phyloP scores from a whole-genome alignment of 1,140 invertebrate species.

The Anoplolepis gracilipes region DNA sequence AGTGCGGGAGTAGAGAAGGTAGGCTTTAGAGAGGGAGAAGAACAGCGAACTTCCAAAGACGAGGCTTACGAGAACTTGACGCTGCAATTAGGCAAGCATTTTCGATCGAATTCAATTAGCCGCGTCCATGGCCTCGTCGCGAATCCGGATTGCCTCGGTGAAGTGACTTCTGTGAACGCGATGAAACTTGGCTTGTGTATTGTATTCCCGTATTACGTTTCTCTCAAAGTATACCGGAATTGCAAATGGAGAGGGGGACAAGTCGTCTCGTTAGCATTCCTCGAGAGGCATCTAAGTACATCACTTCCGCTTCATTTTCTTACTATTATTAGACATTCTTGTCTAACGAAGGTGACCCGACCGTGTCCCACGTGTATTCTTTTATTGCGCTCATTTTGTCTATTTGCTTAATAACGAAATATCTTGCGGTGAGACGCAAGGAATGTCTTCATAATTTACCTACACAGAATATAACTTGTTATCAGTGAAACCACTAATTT shows the following conservation, averaged over 20 bases:
- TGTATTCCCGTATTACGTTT: slow-evolving; percentile 47
- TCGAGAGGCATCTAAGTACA: slow-evolving; percentile 49
- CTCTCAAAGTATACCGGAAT: slow-evolving; percentile 49
- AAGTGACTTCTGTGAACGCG: slow-evolving; percentile 37
- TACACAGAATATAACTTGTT: not conserved
- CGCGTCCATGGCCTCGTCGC: slow-evolving; percentile 29
- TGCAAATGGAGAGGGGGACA: slow-evolving; percentile 47
- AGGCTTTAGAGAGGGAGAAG: not conserved
- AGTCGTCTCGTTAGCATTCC: slow-evolving; percentile 55
- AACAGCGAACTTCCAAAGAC: slow-evolving; percentile 45
- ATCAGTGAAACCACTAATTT: not conserved
- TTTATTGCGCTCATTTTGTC: slow-evolving; percentile 5
- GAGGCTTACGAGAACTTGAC: slow-evolving; percentile 46
- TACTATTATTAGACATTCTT: slow-evolving; percentile 51
- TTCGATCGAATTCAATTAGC: slow-evolving; percentile 77
- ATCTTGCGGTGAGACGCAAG: not conserved
- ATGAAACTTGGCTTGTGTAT: slow-evolving; percentile 45
- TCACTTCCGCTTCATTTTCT: slow-evolving; percentile 49
- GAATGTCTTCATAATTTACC: slow-evolving; percentile 10
- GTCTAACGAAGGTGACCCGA: not conserved
- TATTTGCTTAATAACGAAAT: slow-evolving; percentile 5
- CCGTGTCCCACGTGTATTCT: slow-evolving; percentile 23
- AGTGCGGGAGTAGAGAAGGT: not conserved
- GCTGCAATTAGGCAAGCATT: slow-evolving; percentile 75
- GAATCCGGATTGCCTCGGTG: slow-evolving; percentile 53